Evolutionary conservation across 2,797 vertebrate genomes (phyloP), one percentile per base, ranked within the genome.

Genomic region (Girardinus metallicus): DNA sequence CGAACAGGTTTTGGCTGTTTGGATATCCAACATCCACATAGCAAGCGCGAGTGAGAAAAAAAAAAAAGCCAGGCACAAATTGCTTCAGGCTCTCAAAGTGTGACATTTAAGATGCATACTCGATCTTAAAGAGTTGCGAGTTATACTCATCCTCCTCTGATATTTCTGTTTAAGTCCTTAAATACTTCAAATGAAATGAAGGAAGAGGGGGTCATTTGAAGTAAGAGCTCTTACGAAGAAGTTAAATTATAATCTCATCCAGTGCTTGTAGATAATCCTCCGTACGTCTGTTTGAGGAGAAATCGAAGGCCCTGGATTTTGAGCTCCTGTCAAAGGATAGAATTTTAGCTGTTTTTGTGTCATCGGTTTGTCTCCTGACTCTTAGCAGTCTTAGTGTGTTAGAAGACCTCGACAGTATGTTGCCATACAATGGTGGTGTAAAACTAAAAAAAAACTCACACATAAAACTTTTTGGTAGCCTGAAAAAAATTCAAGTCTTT

Each of bases 171-270:
- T 92, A 94, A 94, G 91, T 93, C 90, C 83, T 84, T 86, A 87
- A 88, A 93, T 86, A 82, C 84, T 82, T 78, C 83, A 95, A 92
- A 90, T 46, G 76, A 92, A 88, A 84, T 76, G 29, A 89, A 93
- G 88, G 85, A 83, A 80, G 90, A 92, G 88, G 90, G 83, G 91
- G 86, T 91, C 89, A 90, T 91, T 87, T 88, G 88, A 82, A 93
- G 85, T 83, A 85, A 93, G 86, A 81, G 81, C 91, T 86, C 87
- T 90, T 91, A 83, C 49, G 78, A 82, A 87, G 85, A 93, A 86
- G 87, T 85, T 93, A 89, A 93, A 92, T 92, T 91, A 90, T 93
- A 95, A 95, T 95, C 94, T 92, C 93, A 95, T 93, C 91, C 89
- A 87, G 86, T 80, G 85, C 89, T 81, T 80, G 81, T 85, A 90